Evolutionary conservation across 2,888 invertebrate species (phyloP).

Genomic region (Tillus elongatus): DNA sequence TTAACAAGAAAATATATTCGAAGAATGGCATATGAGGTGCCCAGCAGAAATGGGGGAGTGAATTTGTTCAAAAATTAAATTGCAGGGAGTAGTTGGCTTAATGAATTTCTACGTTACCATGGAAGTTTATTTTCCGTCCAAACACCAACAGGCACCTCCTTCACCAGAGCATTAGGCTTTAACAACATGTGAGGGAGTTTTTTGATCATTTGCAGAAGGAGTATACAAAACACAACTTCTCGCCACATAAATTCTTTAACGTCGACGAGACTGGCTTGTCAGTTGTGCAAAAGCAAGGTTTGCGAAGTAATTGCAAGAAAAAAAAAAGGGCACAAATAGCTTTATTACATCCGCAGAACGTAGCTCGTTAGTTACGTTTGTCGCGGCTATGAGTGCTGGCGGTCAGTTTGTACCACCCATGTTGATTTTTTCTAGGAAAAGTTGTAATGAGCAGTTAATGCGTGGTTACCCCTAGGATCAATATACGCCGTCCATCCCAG

Average conservation of each 20-base stretch:
- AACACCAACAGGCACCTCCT: constrained; percentile 19
- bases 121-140: constrained; percentile 13
- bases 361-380: constrained; percentile 26
- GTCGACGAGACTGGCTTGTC: constrained; percentile 33
- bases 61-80: too few species aligned
- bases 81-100: background rate
- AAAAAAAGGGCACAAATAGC: constrained; percentile 30
- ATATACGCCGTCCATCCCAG: constrained; percentile 18
- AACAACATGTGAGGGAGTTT: constrained; percentile 18
- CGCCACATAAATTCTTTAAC: constrained; percentile 25
- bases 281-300: constrained; percentile 26
- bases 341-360: constrained; percentile 29
- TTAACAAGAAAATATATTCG: background rate
- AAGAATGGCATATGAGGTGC: too few species aligned
- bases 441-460: constrained; percentile 27
- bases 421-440: constrained; percentile 29
- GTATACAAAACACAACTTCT: constrained; percentile 16
- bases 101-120: background rate
- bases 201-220: constrained; percentile 20
- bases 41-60: too few species aligned
- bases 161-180: constrained; percentile 16
- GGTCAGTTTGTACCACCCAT: constrained; percentile 31
- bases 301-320: constrained; percentile 25
- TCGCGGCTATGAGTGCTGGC: constrained; percentile 27
- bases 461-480: constrained; percentile 27